Evolutionary conservation across 2,797 vertebrate species (phyloP).

Genomic region (Menidia menidia): DNA sequence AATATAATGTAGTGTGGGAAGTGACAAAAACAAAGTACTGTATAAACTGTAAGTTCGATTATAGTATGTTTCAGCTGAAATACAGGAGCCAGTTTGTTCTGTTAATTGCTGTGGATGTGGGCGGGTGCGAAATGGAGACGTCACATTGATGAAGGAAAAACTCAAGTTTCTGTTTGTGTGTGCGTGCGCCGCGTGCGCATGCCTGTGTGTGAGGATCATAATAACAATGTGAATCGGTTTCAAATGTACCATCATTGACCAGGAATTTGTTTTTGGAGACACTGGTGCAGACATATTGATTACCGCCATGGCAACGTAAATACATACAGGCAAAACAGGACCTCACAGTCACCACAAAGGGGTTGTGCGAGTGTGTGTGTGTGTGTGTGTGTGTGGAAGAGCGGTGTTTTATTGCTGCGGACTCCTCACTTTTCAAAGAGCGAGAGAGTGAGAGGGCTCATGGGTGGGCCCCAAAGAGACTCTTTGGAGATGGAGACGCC

Average conservation of each 20-base stretch:
- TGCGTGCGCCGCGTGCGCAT: constrained; percentile 5
- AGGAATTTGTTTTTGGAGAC: constrained; percentile 67
- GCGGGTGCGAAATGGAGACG: constrained; percentile 25
- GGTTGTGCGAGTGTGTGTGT: constrained; percentile 18
- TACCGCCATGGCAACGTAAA: constrained; percentile 56
- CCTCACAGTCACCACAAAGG: constrained; percentile 10
- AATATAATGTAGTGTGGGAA: neutral
- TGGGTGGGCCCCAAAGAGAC: constrained; percentile 75
- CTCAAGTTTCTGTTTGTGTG: constrained; percentile 21
- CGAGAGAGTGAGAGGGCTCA: constrained; percentile 55
- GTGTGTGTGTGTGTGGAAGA: constrained; percentile 26
- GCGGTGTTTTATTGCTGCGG: constrained; percentile 67
- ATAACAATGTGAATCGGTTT: constrained; percentile 38
- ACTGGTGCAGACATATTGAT: constrained; percentile 63
- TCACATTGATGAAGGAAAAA: constrained; percentile 13
- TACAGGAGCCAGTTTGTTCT: neutral
- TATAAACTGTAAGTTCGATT: neutral
- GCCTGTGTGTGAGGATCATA: constrained; percentile 23
- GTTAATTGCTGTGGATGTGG: constrained; percentile 17
- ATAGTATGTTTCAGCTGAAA: constrained; percentile 2
- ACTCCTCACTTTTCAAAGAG: constrained; percentile 78
- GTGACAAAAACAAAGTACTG: neutral
- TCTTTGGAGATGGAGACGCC: constrained; percentile 66
- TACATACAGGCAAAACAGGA: constrained; percentile 58
- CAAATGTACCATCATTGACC: constrained; percentile 50